Conservation (phyloP, 2,888 invertebrate species). For the Pantelozetes paolii region DNA sequence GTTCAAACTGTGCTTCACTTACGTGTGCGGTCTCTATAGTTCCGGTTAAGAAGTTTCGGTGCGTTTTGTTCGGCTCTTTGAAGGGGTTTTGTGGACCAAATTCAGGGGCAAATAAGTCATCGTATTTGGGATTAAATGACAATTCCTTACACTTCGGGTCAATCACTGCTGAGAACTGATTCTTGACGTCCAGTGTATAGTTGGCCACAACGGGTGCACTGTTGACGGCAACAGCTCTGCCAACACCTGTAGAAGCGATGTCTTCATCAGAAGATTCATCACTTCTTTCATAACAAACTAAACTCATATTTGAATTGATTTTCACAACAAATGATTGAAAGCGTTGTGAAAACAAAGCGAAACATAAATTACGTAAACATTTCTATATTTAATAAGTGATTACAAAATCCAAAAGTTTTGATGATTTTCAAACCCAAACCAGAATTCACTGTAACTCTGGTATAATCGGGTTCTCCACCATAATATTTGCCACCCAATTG, state of each 20-base stretch:
- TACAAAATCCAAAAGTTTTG: too few relatives aligned
- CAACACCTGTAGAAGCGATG: not conserved
- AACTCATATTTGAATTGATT: not conserved
- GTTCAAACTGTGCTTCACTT: slow-evolving; percentile 95
- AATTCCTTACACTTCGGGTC: slow-evolving; percentile 66
- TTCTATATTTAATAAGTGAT: too few relatives aligned
- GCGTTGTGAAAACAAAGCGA: too few relatives aligned
- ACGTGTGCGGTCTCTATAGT: slow-evolving; percentile 92
- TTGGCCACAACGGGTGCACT: not conserved
- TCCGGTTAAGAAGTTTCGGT: slow-evolving; percentile 89
- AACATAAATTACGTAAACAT: too few relatives aligned
- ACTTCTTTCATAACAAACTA: not conserved
- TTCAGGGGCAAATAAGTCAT: slow-evolving; percentile 84
- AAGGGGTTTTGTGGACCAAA: slow-evolving; percentile 89
- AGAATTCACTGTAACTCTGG: too few relatives aligned
- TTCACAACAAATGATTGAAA: not conserved
- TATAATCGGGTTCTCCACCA: too few relatives aligned
- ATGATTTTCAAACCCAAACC: too few relatives aligned
- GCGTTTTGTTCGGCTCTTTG: slow-evolving; percentile 80
- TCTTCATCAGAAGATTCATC: not conserved
- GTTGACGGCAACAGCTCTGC: too few relatives aligned
- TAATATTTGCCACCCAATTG: too few relatives aligned
- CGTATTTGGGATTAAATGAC: slow-evolving; percentile 84
- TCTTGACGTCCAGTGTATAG: not conserved
- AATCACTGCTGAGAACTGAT: not conserved